phyloP scores from a whole-genome alignment of 1,140 invertebrate species.

The Rhyzopertha dominica region DNA sequence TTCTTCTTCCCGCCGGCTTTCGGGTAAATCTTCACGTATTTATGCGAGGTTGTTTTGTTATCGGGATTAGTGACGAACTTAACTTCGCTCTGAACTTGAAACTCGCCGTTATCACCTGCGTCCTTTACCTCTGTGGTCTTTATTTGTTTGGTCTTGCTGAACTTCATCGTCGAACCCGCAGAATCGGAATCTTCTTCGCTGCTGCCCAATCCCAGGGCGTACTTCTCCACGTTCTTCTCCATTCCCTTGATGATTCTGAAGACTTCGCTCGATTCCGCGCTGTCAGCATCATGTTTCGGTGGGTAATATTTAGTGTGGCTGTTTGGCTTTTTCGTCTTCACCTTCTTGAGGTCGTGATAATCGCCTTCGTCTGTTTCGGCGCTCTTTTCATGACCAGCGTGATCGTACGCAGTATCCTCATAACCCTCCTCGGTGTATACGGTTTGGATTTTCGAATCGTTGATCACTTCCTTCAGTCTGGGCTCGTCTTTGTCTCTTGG shows the following conservation, averaged over 20 bases:
- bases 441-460: conserved; percentile 64
- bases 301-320: not conserved
- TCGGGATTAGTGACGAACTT: conserved; percentile 28
- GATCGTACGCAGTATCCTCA: conserved; percentile 71
- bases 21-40: conserved; percentile 32
- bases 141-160: conserved; percentile 47
- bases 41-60: conserved; percentile 24
- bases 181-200: conserved; percentile 12
- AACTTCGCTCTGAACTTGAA: conserved; percentile 35
- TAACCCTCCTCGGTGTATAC: conserved; percentile 75
- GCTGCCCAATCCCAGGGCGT: conserved; percentile 6
- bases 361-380: conserved; percentile 52
- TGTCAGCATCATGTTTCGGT: not conserved
- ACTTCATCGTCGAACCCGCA: conserved; percentile 12
- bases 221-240: conserved; percentile 3
- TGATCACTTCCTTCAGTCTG: conserved; percentile 60
- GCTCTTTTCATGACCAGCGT: conserved; percentile 64
- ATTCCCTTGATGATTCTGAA: not conserved
- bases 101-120: conserved; percentile 28
- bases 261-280: not conserved
- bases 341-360: conserved; percentile 30
- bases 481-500: conserved; percentile 53
- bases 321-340: conserved; percentile 17
- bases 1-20: conserved; percentile 24
- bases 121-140: conserved; percentile 42